Percentiles rank a stretch among this genome's conserved stretches.
Evolutionary conservation across 2,888 invertebrate genomes (phyloP).

Genomic region (Spilarctia lutea): DNA sequence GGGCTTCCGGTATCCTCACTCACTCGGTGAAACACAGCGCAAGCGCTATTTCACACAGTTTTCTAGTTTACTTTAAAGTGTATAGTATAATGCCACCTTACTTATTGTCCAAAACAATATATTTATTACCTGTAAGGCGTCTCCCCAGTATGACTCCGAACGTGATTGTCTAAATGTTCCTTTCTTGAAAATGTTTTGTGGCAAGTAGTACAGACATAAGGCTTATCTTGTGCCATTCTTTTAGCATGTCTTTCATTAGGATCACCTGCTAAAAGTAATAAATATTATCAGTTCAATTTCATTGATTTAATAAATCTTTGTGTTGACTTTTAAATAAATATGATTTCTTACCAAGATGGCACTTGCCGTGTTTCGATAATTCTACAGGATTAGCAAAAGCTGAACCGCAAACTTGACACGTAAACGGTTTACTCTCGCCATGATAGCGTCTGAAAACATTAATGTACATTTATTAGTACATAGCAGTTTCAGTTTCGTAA

Average conservation of each 20-base stretch:
- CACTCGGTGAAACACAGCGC: too few relatives aligned
- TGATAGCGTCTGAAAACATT: conserved; percentile 90
- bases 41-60: too few relatives aligned
- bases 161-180: conserved; percentile 95
- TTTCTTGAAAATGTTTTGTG: conserved; percentile 95
- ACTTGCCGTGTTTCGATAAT: conserved; percentile 93
- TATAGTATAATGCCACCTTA: not conserved
- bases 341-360: conserved; percentile 90
- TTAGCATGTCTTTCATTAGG: conserved; percentile 92
- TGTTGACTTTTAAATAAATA: not conserved
- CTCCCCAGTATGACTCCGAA: conserved; percentile 93
- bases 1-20: too few relatives aligned
- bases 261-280: conserved; percentile 71
- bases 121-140: conserved; percentile 89
- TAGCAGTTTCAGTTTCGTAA: not conserved
- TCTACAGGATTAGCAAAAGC: conserved; percentile 93
- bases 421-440: conserved; percentile 94
- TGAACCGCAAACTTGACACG: conserved; percentile 93
- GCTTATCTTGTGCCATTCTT: conserved; percentile 93
- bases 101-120: not conserved
- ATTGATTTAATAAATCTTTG: not conserved
- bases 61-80: not conserved
- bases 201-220: conserved; percentile 94
- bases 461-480: not conserved
- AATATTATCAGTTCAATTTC: not conserved